phyloP scores from a whole-genome alignment of 2,797 vertebrate species.

The Alcedo atthis region DNA sequence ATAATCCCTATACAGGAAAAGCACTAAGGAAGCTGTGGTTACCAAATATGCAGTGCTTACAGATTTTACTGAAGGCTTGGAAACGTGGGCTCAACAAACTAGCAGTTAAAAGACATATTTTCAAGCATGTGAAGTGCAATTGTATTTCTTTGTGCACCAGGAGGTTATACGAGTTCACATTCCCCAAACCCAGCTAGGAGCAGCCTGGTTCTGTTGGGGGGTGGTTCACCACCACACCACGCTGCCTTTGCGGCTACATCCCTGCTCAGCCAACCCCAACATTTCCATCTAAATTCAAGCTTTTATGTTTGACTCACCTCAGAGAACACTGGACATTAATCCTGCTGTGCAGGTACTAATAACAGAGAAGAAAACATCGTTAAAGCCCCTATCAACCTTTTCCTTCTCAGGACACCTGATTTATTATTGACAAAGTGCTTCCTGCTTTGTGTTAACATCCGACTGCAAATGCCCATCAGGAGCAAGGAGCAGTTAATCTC shows the following conservation, averaged over 20 bases:
- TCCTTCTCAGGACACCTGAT: slow-evolving; percentile 62
- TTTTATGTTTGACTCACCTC: not conserved
- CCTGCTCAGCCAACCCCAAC: not conserved
- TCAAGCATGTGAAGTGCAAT: not conserved
- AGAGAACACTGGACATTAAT: not conserved
- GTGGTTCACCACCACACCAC: not conserved
- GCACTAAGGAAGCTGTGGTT: not conserved
- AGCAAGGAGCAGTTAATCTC: slow-evolving; percentile 32
- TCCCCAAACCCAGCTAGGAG: not conserved
- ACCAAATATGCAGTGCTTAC: not conserved
- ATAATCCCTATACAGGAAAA: not conserved
- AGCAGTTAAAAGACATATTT: not conserved
- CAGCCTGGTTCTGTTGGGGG: not conserved
- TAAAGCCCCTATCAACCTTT: not conserved
- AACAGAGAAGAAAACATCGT: not conserved
- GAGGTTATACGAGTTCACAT: not conserved
- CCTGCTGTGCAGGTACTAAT: not conserved
- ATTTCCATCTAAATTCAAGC: not conserved
- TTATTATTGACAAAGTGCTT: slow-evolving; percentile 75
- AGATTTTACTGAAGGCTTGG: not conserved
- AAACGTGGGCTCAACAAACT: slow-evolving; percentile 2
- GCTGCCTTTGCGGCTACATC: not conserved
- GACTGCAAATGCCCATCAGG: not conserved
- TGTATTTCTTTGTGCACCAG: not conserved
- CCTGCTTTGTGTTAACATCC: slow-evolving; percentile 63